Conservation (phyloP, 2,797 vertebrate genomes). For the Austrolebias charrua region DNA sequence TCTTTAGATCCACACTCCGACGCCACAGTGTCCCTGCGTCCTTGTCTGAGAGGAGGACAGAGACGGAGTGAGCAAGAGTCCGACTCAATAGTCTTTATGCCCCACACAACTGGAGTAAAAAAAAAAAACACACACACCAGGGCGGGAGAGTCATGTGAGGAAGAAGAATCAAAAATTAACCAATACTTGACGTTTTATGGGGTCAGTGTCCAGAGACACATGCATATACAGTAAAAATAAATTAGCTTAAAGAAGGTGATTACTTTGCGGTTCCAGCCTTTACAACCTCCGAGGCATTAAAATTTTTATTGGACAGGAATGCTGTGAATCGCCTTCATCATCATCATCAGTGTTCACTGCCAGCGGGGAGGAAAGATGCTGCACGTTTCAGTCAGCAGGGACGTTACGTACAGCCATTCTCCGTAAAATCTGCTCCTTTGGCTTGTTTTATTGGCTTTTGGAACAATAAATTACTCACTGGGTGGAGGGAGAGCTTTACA, state of each 20-base stretch:
- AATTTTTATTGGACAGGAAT: slow-evolving; percentile 71
- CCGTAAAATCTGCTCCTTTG: too few relatives aligned
- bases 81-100: slow-evolving; percentile 57
- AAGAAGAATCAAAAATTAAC: slow-evolving; percentile 74
- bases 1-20: slow-evolving; percentile 2
- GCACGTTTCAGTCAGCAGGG: too few relatives aligned
- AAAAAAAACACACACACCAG: not conserved
- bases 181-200: slow-evolving; percentile 70
- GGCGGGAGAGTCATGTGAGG: slow-evolving; percentile 11
- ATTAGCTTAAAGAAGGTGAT: not conserved
- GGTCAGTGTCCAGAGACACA: slow-evolving; percentile 70
- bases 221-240: slow-evolving; percentile 52
- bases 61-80: slow-evolving; percentile 4
- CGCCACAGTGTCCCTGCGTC: not conserved
- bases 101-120: too few relatives aligned
- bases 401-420: not conserved
- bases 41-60: slow-evolving; percentile 10
- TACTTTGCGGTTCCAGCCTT: slow-evolving; percentile 42
- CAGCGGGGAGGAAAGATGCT: slow-evolving; percentile 21
- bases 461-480: too few relatives aligned
- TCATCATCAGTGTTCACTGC: not conserved
- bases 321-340: slow-evolving; percentile 41
- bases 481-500: too few relatives aligned
- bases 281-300: slow-evolving; percentile 63
- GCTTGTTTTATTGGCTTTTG: too few relatives aligned